A percentile compares a stretch with the other conserved stretches of the same genome.
Evolutionary conservation across 2,888 invertebrate species (phyloP).

Genomic region (Selenia dentaria): DNA sequence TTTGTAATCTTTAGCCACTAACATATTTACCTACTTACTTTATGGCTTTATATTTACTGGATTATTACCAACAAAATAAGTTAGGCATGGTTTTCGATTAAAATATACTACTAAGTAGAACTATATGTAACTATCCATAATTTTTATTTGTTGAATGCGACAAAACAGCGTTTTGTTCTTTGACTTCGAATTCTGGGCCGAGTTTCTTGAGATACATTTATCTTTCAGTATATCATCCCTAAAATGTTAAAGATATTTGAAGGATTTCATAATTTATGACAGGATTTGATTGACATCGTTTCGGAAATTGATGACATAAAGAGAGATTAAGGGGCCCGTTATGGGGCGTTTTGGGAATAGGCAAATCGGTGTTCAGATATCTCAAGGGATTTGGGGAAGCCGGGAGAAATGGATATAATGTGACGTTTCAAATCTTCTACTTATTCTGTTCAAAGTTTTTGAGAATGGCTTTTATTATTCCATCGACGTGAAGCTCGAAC

Average conservation of each 20-base stretch:
- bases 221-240: slow-evolving; percentile 8
- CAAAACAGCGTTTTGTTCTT: background rate
- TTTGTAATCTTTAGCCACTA: too few relatives aligned
- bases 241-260: slow-evolving; percentile 12
- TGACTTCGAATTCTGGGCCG: background rate
- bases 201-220: slow-evolving; percentile 1
- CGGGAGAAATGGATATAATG: slow-evolving; percentile 4
- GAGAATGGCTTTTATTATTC: background rate
- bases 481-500: too few relatives aligned
- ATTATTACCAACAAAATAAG: too few relatives aligned
- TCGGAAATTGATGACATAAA: slow-evolving; percentile 23
- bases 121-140: too few relatives aligned
- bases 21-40: too few relatives aligned
- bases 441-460: background rate
- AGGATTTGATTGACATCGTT: slow-evolving; percentile 25
- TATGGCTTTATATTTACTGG: too few relatives aligned
- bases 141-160: background rate
- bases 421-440: background rate
- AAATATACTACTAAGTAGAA: background rate
- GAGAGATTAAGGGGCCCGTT: slow-evolving; percentile 19
- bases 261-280: slow-evolving; percentile 18
- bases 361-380: slow-evolving; percentile 24
- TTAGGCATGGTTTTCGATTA: background rate
- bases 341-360: slow-evolving; percentile 14
- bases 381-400: slow-evolving; percentile 12